Conservation (phyloP, 2,888 invertebrate species). For the Volucella inanis region DNA sequence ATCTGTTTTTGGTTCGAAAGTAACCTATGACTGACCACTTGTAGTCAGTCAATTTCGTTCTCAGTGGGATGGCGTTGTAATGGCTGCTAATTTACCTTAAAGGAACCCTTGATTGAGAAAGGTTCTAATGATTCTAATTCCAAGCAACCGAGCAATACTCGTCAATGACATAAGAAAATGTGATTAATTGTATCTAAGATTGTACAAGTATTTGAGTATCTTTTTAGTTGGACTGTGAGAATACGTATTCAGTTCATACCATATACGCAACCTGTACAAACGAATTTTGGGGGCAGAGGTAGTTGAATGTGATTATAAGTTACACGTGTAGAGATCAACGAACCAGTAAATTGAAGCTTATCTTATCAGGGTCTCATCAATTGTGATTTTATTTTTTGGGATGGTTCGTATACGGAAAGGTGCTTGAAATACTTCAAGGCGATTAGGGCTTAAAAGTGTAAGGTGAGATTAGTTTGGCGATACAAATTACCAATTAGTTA, state of each 20-base stretch:
- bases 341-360: slow-evolving; percentile 23
- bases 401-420: slow-evolving; percentile 23
- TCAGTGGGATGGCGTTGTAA: slow-evolving; percentile 10
- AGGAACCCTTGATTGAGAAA: background rate
- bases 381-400: background rate
- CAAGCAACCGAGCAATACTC: background rate
- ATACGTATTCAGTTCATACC: background rate
- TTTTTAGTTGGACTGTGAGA: background rate
- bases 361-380: slow-evolving; percentile 47
- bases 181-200: slow-evolving; percentile 28
- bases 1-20: background rate
- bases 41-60: background rate
- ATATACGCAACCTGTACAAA: no score
- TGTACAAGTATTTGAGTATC: background rate
- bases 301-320: slow-evolving; percentile 19
- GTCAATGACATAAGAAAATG: slow-evolving; percentile 34
- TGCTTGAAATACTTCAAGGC: slow-evolving; percentile 13
- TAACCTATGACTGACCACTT: background rate
- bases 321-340: slow-evolving; percentile 54
- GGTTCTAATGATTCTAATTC: slow-evolving; percentile 14
- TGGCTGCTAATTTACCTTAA: background rate
- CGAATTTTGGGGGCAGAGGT: background rate
- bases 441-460: background rate
- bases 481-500: no score
- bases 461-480: no score